A percentile compares a stretch with the other conserved stretches of the same genome.
Conservation (phyloP, 92 coral and sea anemone species). For the Palythoa caribaeorum region DNA sequence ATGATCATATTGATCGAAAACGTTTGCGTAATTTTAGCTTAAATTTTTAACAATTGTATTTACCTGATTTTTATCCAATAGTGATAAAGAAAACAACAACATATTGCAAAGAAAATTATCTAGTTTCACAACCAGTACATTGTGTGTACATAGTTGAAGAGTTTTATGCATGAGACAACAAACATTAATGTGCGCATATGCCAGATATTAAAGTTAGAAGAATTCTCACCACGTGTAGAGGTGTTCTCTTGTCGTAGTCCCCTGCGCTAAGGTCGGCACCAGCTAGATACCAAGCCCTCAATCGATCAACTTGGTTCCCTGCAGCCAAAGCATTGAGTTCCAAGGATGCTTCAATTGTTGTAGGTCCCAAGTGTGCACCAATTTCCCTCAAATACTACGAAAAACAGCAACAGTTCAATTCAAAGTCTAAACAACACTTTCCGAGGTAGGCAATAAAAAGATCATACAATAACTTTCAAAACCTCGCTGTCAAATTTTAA, state of each 20-base stretch:
- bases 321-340: slow-evolving; percentile 87
- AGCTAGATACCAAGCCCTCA: slow-evolving; percentile 94
- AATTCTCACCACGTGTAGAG: slow-evolving; percentile 86
- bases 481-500: no score
- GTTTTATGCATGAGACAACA: no score
- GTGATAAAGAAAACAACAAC: no score
- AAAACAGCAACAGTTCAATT: not conserved
- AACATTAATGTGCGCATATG: no score
- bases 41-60: no score
- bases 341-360: slow-evolving; percentile 78
- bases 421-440: no score
- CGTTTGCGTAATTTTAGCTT: no score
- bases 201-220: not conserved
- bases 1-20: no score
- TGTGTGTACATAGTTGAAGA: no score
- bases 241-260: slow-evolving; percentile 90
- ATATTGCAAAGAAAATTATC: no score
- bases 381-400: slow-evolving; percentile 71
- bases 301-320: slow-evolving; percentile 73
- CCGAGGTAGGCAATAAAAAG: not conserved
- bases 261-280: slow-evolving; percentile 86
- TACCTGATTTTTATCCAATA: no score
- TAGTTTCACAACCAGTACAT: no score
- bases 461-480: not conserved
- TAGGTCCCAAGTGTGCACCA: slow-evolving; percentile 92